Evolutionary conservation across 2,888 invertebrate genomes (phyloP), one percentile per base, ranked within the genome.

Genomic region (Branchellion lobata): DNA sequence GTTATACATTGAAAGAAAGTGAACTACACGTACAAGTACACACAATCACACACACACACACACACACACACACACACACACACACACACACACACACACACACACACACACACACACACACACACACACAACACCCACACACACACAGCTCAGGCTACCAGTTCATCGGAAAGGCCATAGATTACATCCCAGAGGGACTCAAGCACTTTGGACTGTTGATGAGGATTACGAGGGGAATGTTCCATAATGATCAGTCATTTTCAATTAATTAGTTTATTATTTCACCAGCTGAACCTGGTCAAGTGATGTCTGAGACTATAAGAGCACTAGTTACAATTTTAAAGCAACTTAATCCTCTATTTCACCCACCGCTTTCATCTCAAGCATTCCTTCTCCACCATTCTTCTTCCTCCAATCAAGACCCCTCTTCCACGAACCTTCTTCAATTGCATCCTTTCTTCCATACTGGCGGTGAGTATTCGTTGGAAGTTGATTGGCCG

Each of bases 401-500:
- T n/a, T n/a, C n/a, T n/a, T n/a, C n/a, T n/a, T n/a, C n/a, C n/a
- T n/a, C n/a, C n/a, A n/a, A n/a, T n/a, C n/a, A n/a, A n/a, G n/a
- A n/a, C n/a, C n/a, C n/a, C n/a, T n/a, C n/a, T n/a, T n/a, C n/a
- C n/a, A n/a, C n/a, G n/a, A 47, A 75, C 40, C 82, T 82, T 77
- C 21, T 57, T 27, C 3, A 29, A 27, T 33, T 78, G 79, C 72
- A 78, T 80, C 65, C 80, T 47, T 18, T 79, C 82, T 14, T 76
- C 57, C 3, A 65, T 79, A 29, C 82, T 83, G 73, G 85, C 83
- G 8, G 80, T 65, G 65, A 84, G 82, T 68, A 84, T 80, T 8
- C 77, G 75, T 1, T 81, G 80, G 33, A 86, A 81, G 29, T 84
- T 83, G 47, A 82, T 81, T 27, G 88, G 88, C 76, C 85, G 84